Percentiles rank a stretch among this genome's conserved stretches.
These are phyloP conservation scores for Drosophila hamatofila DNA, from an alignment of 2,888 invertebrate genomes.

Conservation along the genomic window DNA sequence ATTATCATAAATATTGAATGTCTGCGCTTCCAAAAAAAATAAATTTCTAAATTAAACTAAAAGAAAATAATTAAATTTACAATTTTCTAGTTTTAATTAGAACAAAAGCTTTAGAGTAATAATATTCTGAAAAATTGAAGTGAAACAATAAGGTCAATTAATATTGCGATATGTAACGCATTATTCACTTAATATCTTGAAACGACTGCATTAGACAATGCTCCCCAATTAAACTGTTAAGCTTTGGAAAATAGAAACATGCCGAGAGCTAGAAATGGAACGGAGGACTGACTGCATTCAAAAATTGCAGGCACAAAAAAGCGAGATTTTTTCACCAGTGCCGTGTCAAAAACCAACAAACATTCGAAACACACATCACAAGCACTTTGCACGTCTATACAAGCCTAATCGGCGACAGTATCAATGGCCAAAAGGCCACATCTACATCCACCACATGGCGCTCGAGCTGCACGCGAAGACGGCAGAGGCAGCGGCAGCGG, in stretches of 20 bases:
- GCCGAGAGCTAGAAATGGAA: slow-evolving; percentile 17
- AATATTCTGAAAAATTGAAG: too few species aligned
- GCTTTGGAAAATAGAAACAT: slow-evolving; percentile 61
- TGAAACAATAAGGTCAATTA: too few species aligned
- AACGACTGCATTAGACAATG: slow-evolving; percentile 39
- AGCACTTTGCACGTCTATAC: slow-evolving; percentile 75
- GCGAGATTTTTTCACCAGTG: slow-evolving; percentile 38
- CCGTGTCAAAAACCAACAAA: slow-evolving; percentile 74
- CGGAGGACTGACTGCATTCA: slow-evolving; percentile 26
- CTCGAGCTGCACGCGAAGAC: slow-evolving; percentile 34
- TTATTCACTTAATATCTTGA: slow-evolving; percentile 1
- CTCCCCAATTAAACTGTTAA: slow-evolving; percentile 65
- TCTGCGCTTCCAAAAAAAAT: too few species aligned
- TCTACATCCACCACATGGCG: slow-evolving; percentile 36
- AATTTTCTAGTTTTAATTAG: too few species aligned
- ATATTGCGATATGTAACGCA: not conserved
- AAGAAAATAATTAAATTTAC: too few species aligned
- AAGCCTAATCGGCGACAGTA: slow-evolving; percentile 78
- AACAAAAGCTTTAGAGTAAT: too few species aligned
- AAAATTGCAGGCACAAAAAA: slow-evolving; percentile 50
- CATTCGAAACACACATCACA: slow-evolving; percentile 70
- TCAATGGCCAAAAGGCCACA: slow-evolving; percentile 50
- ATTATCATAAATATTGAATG: too few species aligned
- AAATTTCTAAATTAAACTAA: too few species aligned
- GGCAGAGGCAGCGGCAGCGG: not conserved